phyloP scores from a whole-genome alignment of 2,113 vertebrate genomes.

The Ciconia stormi region DNA sequence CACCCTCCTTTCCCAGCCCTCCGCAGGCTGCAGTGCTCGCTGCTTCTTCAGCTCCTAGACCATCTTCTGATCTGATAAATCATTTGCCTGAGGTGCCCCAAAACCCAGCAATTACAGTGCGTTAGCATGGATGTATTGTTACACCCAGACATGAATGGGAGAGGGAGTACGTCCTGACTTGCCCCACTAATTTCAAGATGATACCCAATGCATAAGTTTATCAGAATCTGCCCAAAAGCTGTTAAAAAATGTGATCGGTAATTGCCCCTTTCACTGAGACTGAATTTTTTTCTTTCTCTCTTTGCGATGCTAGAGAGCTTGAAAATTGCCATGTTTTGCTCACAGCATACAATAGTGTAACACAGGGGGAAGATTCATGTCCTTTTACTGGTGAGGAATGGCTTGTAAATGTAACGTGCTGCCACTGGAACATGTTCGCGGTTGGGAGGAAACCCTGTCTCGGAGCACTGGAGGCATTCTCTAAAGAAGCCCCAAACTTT shows the following conservation, averaged over 20 bases:
- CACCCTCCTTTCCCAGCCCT: neutral
- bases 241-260: neutral
- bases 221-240: neutral
- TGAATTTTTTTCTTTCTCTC: neutral
- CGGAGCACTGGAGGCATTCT: neutral
- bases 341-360: neutral
- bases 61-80: neutral
- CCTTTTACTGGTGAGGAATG: neutral
- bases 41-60: neutral
- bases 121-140: accelerated
- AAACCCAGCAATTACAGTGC: neutral
- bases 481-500: neutral
- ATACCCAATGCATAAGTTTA: accelerated
- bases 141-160: accelerated
- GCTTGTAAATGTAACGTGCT: neutral
- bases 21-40: accelerated
- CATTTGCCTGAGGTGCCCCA: neutral
- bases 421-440: neutral
- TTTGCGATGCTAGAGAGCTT: accelerated
- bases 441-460: neutral
- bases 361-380: neutral
- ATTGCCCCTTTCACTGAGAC: neutral
- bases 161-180: neutral
- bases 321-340: neutral
- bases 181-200: neutral